Evolutionary conservation across 2,113 vertebrate species (phyloP).

Genomic region (Ceratotherium simum): DNA sequence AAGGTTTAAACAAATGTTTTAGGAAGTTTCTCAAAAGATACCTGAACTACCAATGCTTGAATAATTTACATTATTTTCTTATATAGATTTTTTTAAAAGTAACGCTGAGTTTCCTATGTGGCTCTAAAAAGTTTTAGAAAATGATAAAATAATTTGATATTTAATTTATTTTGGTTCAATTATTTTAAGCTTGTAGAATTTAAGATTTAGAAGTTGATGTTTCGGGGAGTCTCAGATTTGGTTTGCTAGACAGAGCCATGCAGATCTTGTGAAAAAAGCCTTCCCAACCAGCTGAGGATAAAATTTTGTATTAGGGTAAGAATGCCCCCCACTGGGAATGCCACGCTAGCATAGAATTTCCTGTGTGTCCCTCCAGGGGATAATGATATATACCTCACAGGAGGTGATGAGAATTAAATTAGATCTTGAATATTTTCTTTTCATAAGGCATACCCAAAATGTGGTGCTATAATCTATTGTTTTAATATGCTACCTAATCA

Average conservation of each 20-base stretch:
- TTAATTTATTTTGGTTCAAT: conserved; percentile 27
- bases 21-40: background rate
- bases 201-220: background rate
- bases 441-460: background rate
- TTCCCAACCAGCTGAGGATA: background rate
- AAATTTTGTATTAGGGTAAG: background rate
- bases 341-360: background rate
- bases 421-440: background rate
- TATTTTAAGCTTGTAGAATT: conserved; percentile 20
- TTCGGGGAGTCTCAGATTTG: background rate
- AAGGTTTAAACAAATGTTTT: conserved; percentile 50
- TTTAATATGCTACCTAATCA: background rate
- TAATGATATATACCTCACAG: background rate
- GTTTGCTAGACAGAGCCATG: background rate
- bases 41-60: background rate
- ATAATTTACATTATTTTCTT: conserved; percentile 2
- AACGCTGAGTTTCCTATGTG: background rate
- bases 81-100: background rate
- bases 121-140: background rate
- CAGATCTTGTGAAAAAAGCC: background rate
- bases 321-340: background rate
- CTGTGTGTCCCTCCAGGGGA: background rate
- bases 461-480: background rate
- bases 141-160: background rate
- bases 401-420: background rate